These are phyloP conservation scores for Acrobasis suavella DNA, from an alignment of 2,888 invertebrate genomes.

Conservation along the genomic window DNA sequence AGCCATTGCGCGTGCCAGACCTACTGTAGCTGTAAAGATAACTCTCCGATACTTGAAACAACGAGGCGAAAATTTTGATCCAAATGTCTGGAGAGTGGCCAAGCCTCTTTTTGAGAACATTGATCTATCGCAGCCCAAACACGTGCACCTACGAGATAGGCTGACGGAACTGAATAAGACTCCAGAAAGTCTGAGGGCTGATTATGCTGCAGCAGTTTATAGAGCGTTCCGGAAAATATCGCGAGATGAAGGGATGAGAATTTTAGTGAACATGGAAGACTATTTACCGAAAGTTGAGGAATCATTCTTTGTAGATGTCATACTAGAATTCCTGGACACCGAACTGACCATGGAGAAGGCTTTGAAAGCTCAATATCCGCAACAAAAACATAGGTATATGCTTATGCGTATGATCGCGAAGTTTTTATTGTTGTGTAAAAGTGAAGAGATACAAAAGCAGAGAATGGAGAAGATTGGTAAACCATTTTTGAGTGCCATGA, in stretches of 20 bases:
- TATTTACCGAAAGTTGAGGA: constrained; percentile 40
- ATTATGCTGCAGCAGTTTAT: constrained; percentile 49
- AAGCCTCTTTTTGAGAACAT: constrained; percentile 43
- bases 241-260: constrained; percentile 28
- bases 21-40: constrained; percentile 44
- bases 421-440: constrained; percentile 48
- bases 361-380: constrained; percentile 6
- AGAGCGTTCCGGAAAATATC: constrained; percentile 35
- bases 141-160: constrained; percentile 26
- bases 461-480: constrained; percentile 42
- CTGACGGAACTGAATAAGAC: constrained; percentile 35
- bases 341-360: constrained; percentile 33
- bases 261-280: constrained; percentile 43
- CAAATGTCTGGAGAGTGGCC: constrained; percentile 48
- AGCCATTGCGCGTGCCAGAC: constrained; percentile 40
- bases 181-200: constrained; percentile 43
- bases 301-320: constrained; percentile 36
- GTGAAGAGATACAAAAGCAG: constrained; percentile 37
- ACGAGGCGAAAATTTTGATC: constrained; percentile 34
- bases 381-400: constrained; percentile 19
- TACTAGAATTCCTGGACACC: constrained; percentile 34
- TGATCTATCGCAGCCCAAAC: constrained; percentile 32
- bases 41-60: constrained; percentile 41
- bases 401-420: constrained; percentile 49
- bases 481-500: constrained; percentile 45